These are phyloP conservation scores for Tenualosa ilisha DNA, from an alignment of 2,797 vertebrate genomes.

Conservation along the genomic window DNA sequence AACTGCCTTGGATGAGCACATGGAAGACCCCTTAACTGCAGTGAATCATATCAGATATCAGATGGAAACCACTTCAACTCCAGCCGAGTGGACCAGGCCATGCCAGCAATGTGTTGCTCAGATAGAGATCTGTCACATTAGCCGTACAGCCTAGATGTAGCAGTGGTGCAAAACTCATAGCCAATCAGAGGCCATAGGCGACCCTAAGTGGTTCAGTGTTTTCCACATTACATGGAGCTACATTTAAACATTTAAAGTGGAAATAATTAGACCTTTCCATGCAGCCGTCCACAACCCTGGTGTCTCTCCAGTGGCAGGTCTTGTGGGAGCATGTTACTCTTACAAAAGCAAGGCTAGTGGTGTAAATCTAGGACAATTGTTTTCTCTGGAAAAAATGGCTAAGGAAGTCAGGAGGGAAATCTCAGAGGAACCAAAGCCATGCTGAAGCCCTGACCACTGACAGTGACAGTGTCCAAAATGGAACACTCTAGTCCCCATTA, in stretches of 20 bases:
- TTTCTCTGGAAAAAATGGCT: slow-evolving; percentile 30
- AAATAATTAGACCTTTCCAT: slow-evolving; percentile 28
- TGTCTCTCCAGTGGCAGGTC: not conserved
- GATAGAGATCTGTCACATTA: not conserved
- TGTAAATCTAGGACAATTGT: slow-evolving; percentile 21
- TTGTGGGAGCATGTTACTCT: slow-evolving; percentile 23
- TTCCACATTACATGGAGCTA: slow-evolving; percentile 18
- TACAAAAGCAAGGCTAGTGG: slow-evolving; percentile 28
- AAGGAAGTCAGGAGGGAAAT: not conserved
- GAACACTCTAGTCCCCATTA: slow-evolving; percentile 20
- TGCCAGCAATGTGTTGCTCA: not conserved
- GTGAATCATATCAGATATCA: not conserved
- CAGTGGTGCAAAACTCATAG: not conserved
- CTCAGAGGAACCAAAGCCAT: not conserved
- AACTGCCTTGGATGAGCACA: not conserved
- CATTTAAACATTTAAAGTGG: slow-evolving; percentile 19
- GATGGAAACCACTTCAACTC: not conserved
- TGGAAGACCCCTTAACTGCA: not conserved
- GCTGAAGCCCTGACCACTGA: not conserved
- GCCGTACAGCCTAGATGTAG: not conserved
- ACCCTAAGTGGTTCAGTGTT: not conserved
- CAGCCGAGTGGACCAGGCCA: not conserved
- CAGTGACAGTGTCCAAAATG: slow-evolving; percentile 28
- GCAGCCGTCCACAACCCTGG: slow-evolving; percentile 3
- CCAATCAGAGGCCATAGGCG: not conserved